Evolutionary conservation across 2,888 invertebrate species (phyloP), one percentile per base, ranked within the genome.

Genomic region (Nomada lathburiana): DNA sequence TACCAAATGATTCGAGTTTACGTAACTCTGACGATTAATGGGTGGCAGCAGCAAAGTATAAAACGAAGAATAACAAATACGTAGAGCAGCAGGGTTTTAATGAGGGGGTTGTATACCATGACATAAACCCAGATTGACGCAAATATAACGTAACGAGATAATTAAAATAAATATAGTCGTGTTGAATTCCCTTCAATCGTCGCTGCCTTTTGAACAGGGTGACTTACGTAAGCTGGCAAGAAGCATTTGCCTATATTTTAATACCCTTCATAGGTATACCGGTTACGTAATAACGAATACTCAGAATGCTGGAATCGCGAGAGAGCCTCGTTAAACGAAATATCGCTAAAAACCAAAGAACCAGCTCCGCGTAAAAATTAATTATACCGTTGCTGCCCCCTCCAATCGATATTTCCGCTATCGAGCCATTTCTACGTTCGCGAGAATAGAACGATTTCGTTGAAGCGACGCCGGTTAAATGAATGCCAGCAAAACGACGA

Each of bases 321-420:
- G 23, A 57, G 26, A 42, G 73, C 13, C 29, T 67, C 44, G 1
- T 74, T 74, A 77, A 67, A 67, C 53, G 13, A 64, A 57, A 64
- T 11, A 65, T 55, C 53, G 70, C 2, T 29, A 44, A 23, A 36
- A 63, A 7, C 18, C n/a, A 52, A 65, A 57, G 59, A 42, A 44
- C 7, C n/a, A 2, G 13, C 13, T 50, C 44, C 3, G 2, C 26
- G 29, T 16, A 18, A 11, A 18, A 23, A 67, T 13, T 60, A 77
- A 65, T 74, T 74, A 59, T 20, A 16, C 13, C 18, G 20, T 67
- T 9, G 29, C 13, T 36, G 18, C 29, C 1, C 2, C 2, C 1
- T 29, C 7, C 11, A 20, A 67, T 36, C n/a, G 16, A 20, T 36
- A n/a, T 36, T 7, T 10, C 29, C 59, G 7, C 18, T 59, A 59